Conservation (phyloP, 2,797 vertebrate species). For the Enteromius treurensis region DNA sequence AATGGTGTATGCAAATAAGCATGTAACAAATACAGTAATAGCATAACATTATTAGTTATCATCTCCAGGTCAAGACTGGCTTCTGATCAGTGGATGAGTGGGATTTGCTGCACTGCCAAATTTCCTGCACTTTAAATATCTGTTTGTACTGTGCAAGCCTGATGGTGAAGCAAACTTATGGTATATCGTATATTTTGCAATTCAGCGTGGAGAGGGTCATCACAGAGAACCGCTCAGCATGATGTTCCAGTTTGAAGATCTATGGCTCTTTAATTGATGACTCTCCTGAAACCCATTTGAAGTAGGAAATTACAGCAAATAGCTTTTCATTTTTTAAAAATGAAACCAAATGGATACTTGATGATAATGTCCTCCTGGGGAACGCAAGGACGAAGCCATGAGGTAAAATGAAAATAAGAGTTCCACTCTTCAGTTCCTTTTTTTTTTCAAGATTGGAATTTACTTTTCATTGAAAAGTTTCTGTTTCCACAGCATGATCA, state of each 20-base stretch:
- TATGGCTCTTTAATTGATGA: constrained; percentile 14
- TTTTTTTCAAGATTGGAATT: neutral
- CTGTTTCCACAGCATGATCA: neutral
- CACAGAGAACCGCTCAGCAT: neutral
- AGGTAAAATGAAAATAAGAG: neutral
- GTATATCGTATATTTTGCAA: neutral
- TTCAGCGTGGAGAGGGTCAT: neutral
- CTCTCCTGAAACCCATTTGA: neutral
- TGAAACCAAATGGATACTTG: constrained; percentile 25
- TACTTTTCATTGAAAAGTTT: neutral
- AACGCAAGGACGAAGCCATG: neutral
- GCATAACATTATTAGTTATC: neutral
- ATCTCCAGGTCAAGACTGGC: neutral
- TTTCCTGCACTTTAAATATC: neutral
- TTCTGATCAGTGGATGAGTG: neutral
- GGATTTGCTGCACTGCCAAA: neutral
- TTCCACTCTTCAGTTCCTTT: neutral
- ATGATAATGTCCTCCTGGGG: constrained; percentile 21
- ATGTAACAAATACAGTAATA: neutral
- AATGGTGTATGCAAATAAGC: neutral
- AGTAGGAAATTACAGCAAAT: constrained; percentile 31
- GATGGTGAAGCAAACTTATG: neutral
- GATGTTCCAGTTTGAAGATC: constrained; percentile 16
- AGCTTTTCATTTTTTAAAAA: constrained; percentile 25
- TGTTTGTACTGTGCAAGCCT: neutral